These are phyloP conservation scores for Lineus longissimus DNA, from an alignment of 1,140 invertebrate species.

Conservation along the genomic window DNA sequence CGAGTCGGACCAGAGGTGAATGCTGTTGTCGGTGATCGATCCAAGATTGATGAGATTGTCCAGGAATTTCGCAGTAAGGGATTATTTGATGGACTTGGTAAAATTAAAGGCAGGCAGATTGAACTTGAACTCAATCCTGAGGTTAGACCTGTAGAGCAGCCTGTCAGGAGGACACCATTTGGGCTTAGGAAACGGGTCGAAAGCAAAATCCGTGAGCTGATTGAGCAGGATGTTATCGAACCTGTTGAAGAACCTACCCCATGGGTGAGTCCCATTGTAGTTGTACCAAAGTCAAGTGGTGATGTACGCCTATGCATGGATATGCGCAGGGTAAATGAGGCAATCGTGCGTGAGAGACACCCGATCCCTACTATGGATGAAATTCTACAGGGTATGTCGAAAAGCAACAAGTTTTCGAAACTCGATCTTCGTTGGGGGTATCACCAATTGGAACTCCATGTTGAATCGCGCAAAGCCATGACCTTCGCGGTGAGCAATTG, in stretches of 20 bases:
- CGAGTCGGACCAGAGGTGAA: constrained; percentile 5
- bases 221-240: constrained; percentile 31
- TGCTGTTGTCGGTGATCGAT: constrained; percentile 6
- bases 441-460: constrained; percentile 33
- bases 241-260: constrained; percentile 24
- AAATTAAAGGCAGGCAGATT: constrained; percentile 12
- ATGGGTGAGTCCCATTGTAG: constrained; percentile 34
- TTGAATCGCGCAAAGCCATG: constrained; percentile 23
- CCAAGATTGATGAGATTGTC: too few species aligned
- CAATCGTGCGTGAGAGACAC: constrained; percentile 27
- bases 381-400: constrained; percentile 23
- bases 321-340: constrained; percentile 28
- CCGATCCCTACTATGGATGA: constrained; percentile 32
- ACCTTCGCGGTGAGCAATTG: constrained; percentile 12
- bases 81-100: constrained; percentile 9
- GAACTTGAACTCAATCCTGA: constrained; percentile 7
- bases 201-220: constrained; percentile 23
- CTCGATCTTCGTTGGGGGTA: constrained; percentile 27
- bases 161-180: constrained; percentile 15
- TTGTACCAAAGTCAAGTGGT: constrained; percentile 26
- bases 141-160: constrained; percentile 13
- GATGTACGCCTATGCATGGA: constrained; percentile 34
- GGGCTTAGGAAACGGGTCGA: constrained; percentile 18
- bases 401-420: constrained; percentile 25
- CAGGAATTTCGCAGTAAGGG: not conserved